Evolutionary conservation across 2,797 vertebrate genomes (phyloP), one percentile per base, ranked within the genome.

Genomic region (Selene dorsalis): DNA sequence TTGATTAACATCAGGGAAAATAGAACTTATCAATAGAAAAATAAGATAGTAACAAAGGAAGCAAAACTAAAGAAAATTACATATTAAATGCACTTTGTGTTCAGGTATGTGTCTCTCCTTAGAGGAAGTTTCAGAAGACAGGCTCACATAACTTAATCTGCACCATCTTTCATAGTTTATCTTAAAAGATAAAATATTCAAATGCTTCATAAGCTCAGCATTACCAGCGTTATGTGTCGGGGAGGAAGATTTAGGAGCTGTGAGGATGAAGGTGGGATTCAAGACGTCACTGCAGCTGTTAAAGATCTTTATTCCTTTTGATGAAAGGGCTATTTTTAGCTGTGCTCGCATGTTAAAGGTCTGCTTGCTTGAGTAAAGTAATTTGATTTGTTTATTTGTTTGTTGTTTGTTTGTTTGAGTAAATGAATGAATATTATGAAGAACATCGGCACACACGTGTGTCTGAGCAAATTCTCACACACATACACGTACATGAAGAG

Each of bases 211-310:
- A 58, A 61, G 39, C 13, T 59, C 50, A n/a, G 52, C 38, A 43
- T 50, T 73, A 68, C 63, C 43, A 48, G 55, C 30, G 63, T 62
- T 12, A 12, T 39, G 16, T 59, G 35, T 43, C 62, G 24, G 75
- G 41, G 63, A 76, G 76, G 71, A 81, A 38, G 83, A 68, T 73
- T 82, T 63, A 39, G 28, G 60, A 78, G 65, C 30, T 55, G 65
- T 39, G 39, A 72, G 45, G 38, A 75, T 69, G 80, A 72, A 86
- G 75, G 75, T 65, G 59, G 64, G 75, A 79, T 75, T 69, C 72
- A 84, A 78, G 72, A 79, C 77, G 76, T 79, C 50, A 50, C 70
- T 62, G 71, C 53, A 79, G 82, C 69, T 84, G 84, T 52, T 75
- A 47, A 69, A 79, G 59, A 57, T 26, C 39, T 78, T 60, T 64